Conservation (phyloP, 2,797 vertebrate species). For the Danio albolineatus region DNA sequence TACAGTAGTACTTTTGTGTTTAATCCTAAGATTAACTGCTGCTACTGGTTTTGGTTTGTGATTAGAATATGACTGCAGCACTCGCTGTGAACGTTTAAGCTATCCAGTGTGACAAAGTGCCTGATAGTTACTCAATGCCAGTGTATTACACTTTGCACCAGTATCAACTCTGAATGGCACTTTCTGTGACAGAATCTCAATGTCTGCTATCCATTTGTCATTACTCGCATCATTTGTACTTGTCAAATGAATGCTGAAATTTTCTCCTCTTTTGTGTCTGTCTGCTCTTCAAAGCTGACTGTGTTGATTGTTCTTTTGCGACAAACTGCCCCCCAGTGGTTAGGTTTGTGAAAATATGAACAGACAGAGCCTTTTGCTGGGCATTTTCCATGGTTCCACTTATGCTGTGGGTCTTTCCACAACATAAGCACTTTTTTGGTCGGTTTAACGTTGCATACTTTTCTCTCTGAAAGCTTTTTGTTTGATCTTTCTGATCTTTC, state of each 20-base stretch:
- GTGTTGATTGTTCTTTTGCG: constrained; percentile 18
- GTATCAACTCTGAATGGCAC: constrained; percentile 56
- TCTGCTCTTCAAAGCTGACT: not conserved
- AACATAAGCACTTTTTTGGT: constrained; percentile 15
- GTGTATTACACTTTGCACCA: constrained; percentile 52
- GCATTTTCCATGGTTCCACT: constrained; percentile 38
- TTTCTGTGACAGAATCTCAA: constrained; percentile 32
- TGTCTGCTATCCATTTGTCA: constrained; percentile 35
- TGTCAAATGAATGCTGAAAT: constrained; percentile 55
- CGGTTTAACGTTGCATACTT: not conserved
- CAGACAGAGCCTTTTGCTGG: constrained; percentile 29
- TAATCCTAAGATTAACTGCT: not conserved
- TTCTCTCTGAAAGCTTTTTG: not conserved
- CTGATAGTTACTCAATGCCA: constrained; percentile 46
- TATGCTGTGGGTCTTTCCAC: constrained; percentile 19
- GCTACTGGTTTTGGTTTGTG: constrained; percentile 41
- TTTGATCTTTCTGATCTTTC: not conserved
- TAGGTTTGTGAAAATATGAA: constrained; percentile 19
- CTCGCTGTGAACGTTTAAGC: constrained; percentile 23
- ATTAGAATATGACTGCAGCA: constrained; percentile 43
- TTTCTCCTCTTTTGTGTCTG: not conserved
- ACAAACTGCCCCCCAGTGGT: constrained; percentile 33
- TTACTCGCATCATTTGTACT: not conserved
- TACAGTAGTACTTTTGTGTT: not conserved
- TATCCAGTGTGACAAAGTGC: constrained; percentile 35